Evolutionary conservation across 2,888 invertebrate genomes (phyloP).

Genomic region (Miltochrista miniata): DNA sequence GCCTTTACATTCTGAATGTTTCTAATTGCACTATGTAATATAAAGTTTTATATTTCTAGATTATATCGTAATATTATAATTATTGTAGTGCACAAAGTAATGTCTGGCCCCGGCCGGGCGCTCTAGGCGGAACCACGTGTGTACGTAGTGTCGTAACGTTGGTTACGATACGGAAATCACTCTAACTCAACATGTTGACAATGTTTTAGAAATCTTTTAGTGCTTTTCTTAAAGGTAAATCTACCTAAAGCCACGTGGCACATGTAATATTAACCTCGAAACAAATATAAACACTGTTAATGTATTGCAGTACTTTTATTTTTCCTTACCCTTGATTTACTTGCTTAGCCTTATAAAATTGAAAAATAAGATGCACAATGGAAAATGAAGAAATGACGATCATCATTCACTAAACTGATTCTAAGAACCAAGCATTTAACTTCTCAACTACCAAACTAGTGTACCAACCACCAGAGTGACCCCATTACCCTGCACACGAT

Average conservation of each 20-base stretch:
- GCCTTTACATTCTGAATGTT: slow-evolving; percentile 48
- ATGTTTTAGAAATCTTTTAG: slow-evolving; percentile 75
- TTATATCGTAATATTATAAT: slow-evolving; percentile 54
- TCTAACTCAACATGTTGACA: slow-evolving; percentile 69
- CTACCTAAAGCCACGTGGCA: slow-evolving; percentile 72
- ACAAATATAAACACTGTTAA: slow-evolving; percentile 83
- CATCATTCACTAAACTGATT: too few species aligned
- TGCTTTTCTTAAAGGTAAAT: slow-evolving; percentile 68
- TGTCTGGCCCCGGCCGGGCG: slow-evolving; percentile 33
- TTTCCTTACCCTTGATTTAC: slow-evolving; percentile 29
- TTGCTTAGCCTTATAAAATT: too few species aligned
- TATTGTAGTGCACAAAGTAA: slow-evolving; percentile 72
- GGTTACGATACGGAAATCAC: slow-evolving; percentile 63
- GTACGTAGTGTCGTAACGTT: slow-evolving; percentile 57
- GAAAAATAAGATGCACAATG: too few species aligned
- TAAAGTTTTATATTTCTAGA: slow-evolving; percentile 64
- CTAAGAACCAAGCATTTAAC: too few species aligned
- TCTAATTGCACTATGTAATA: slow-evolving; percentile 54
- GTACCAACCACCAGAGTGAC: too few species aligned
- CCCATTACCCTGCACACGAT: too few species aligned
- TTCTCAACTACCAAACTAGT: too few species aligned
- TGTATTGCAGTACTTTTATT: slow-evolving; percentile 55
- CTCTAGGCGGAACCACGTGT: slow-evolving; percentile 34
- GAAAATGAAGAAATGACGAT: too few species aligned
- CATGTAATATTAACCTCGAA: slow-evolving; percentile 80